Conservation (phyloP, 2,797 vertebrate species). For the Myiotriccus ornatus region DNA sequence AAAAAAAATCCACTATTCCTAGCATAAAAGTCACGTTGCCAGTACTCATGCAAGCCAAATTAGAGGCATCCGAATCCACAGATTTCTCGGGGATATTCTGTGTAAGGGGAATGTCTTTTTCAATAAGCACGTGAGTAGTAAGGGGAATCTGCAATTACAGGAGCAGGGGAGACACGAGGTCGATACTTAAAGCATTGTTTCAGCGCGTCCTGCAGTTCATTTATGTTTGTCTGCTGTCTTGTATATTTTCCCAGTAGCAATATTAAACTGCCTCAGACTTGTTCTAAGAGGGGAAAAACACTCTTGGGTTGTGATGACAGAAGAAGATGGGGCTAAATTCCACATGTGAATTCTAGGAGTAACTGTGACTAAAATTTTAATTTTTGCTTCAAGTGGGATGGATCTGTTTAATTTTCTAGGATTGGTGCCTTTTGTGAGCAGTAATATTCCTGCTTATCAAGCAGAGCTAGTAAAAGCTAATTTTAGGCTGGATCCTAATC, state of each 20-base stretch:
- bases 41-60: not conserved
- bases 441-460: not conserved
- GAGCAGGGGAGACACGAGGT: not conserved
- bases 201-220: not conserved
- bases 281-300: conserved; percentile 14
- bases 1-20: not conserved
- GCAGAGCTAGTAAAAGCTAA: not conserved
- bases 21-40: accelerated
- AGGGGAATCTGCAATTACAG: not conserved
- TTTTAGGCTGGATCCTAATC: not conserved
- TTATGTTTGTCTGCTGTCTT: not conserved
- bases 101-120: not conserved
- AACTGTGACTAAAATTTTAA: not conserved
- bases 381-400: not conserved
- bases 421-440: not conserved
- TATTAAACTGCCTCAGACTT: conserved; percentile 30
- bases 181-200: not conserved
- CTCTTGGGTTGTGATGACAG: not conserved
- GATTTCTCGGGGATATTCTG: not conserved
- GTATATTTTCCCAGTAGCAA: not conserved
- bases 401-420: not conserved
- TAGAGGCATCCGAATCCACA: accelerated
- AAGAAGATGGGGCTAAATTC: conserved; percentile 14
- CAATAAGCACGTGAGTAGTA: accelerated
- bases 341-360: not conserved